Evolutionary conservation across 2,797 vertebrate genomes (phyloP).

Genomic region (Synanceia verrucosa): DNA sequence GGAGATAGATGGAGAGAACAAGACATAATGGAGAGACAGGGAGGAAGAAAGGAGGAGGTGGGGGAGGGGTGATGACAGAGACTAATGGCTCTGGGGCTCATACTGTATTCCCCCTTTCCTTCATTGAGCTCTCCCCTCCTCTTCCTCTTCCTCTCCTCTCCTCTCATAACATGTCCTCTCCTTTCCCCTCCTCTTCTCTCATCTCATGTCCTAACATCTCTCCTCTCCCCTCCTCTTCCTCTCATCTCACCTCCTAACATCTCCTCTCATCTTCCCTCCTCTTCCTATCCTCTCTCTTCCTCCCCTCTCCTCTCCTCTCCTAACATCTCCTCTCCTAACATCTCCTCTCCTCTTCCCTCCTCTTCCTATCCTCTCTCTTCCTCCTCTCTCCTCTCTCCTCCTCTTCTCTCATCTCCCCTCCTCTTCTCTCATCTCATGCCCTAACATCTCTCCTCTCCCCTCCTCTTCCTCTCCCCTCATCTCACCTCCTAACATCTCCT

Average conservation of each 20-base stretch:
- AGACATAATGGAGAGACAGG: constrained; percentile 21
- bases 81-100: constrained; percentile 65
- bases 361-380: neutral
- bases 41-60: constrained; percentile 27
- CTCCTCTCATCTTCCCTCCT: constrained; percentile 2
- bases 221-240: constrained; percentile 27
- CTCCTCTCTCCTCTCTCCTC: constrained; percentile 1
- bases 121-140: constrained; percentile 33
- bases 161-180: too few species aligned
- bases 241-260: constrained; percentile 15
- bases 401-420: too few species aligned
- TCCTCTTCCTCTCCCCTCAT: constrained; percentile 27
- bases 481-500: constrained; percentile 22
- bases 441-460: neutral
- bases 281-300: neutral
- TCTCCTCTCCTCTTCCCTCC: constrained; percentile 25
- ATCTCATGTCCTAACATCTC: too few species aligned
- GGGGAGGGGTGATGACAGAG: constrained; percentile 67
- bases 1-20: constrained; percentile 1
- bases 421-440: too few species aligned
- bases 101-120: constrained; percentile 52
- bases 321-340: constrained; percentile 10
- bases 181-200: too few species aligned
- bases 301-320: neutral
- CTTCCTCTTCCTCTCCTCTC: constrained; percentile 1